A percentile compares a stretch with the other conserved stretches of the same genome.
Conservation (phyloP, 2,113 vertebrate species). For the Bungarus multicinctus region DNA sequence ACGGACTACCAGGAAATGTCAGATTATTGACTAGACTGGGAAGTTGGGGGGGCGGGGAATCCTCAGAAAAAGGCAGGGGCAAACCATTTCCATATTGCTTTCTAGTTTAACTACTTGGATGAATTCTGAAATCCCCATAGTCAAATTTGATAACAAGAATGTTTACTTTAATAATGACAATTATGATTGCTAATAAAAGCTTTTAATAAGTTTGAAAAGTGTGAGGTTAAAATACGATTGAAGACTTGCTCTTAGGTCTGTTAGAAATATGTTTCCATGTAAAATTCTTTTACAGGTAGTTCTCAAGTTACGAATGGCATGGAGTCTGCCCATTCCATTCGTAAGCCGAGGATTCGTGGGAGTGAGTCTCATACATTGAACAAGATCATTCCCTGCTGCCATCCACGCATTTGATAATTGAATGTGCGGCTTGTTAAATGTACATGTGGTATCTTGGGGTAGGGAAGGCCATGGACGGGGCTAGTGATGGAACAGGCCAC, state of each 20-base stretch:
- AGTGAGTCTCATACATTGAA: too few species aligned
- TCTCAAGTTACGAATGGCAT: too few species aligned
- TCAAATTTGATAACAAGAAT: background rate
- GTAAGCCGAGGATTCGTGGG: too few species aligned
- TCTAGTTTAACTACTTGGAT: background rate
- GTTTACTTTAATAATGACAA: background rate
- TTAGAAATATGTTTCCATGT: background rate
- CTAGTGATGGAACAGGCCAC: too few species aligned
- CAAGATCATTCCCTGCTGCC: too few species aligned
- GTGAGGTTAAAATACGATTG: background rate
- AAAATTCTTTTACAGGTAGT: conserved; percentile 9
- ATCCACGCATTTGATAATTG: too few species aligned
- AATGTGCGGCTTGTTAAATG: too few species aligned
- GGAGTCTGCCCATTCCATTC: too few species aligned
- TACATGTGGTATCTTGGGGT: too few species aligned
- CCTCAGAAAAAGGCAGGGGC: background rate
- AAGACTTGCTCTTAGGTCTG: background rate
- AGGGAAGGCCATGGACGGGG: too few species aligned
- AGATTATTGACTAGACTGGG: background rate
- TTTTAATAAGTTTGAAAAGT: background rate
- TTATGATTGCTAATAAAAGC: fast-evolving
- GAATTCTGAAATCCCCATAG: background rate
- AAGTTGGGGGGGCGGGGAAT: fast-evolving
- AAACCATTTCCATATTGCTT: background rate
- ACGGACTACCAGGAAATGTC: background rate